These are phyloP conservation scores for Vimba vimba DNA, from an alignment of 2,113 vertebrate genomes.

Conservation along the genomic window DNA sequence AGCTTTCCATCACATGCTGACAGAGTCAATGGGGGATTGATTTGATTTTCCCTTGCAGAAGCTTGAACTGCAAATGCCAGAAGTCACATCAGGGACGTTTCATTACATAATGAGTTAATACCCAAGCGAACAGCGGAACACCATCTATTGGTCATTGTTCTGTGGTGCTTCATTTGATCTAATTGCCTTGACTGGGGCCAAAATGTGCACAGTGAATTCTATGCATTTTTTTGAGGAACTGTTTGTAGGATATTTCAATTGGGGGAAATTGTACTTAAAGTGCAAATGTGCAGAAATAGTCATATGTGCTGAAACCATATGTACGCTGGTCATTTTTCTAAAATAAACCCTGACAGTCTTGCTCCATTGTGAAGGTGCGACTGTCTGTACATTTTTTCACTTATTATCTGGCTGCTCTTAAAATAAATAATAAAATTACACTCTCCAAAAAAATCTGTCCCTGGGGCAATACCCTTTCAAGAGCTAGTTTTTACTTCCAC, in stretches of 20 bases:
- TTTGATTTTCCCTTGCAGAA: conserved; percentile 77
- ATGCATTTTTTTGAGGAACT: not conserved
- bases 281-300: not conserved
- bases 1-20: conserved; percentile 75
- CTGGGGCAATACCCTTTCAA: no score
- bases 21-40: conserved; percentile 77
- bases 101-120: conserved; percentile 68
- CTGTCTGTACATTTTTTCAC: not conserved
- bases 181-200: conserved; percentile 47
- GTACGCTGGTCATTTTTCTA: not conserved
- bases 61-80: conserved; percentile 64
- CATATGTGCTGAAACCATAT: not conserved
- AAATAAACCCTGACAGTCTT: conserved; percentile 1
- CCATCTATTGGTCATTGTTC: not conserved
- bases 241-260: not conserved
- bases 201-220: not conserved
- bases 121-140: conserved; percentile 26
- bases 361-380: not conserved
- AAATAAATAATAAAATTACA: not conserved
- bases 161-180: conserved; percentile 25
- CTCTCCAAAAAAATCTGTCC: no score
- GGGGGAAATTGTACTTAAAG: not conserved
- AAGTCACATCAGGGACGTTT: conserved; percentile 71
- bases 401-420: not conserved
- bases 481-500: no score